These are phyloP conservation scores for Rafetus swinhoei DNA, from an alignment of 2,113 vertebrate species.

Conservation along the genomic window DNA sequence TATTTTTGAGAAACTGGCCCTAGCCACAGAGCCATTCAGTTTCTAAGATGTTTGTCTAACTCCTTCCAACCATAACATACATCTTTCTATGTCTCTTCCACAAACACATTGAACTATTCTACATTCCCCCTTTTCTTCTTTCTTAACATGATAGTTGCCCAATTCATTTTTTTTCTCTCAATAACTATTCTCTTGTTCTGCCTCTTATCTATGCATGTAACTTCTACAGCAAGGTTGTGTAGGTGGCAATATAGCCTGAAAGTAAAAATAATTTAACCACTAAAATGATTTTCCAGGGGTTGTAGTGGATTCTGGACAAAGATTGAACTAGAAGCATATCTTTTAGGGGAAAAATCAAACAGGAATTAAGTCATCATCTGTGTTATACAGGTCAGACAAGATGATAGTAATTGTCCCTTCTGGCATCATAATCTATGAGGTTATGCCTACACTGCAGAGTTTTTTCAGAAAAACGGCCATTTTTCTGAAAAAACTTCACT, in stretches of 20 bases:
- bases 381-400: not conserved
- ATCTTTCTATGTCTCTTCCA: not conserved
- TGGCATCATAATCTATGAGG: not conserved
- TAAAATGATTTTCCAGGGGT: not conserved
- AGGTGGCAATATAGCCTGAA: accelerated
- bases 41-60: not conserved
- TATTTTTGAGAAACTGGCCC: not conserved
- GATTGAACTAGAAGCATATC: too few relatives aligned
- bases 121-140: not conserved
- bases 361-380: not conserved
- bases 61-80: not conserved
- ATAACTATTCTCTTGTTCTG: not conserved
- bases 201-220: not conserved
- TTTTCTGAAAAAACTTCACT: too few relatives aligned
- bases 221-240: not conserved
- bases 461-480: too few relatives aligned
- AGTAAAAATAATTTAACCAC: not conserved
- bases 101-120: not conserved
- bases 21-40: not conserved
- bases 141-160: not conserved
- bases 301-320: not conserved
- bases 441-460: not conserved
- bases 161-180: not conserved
- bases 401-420: not conserved
- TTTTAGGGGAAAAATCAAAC: not conserved